Evolutionary conservation across 2,888 invertebrate species (phyloP), one percentile per base, ranked within the genome.

Genomic region (Timandra comae): DNA sequence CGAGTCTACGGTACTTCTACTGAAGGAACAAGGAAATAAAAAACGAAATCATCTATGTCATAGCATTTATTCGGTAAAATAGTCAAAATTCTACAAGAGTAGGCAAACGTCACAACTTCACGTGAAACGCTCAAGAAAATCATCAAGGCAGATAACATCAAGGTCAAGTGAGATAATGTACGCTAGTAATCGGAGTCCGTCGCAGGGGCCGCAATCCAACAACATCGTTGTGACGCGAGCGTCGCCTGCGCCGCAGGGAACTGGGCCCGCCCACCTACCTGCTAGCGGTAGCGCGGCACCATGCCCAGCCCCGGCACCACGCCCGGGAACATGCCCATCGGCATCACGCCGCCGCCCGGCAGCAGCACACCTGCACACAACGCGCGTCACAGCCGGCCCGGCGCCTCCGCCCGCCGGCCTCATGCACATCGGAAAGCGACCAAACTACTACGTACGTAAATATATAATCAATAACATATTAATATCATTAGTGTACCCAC

Each of bases 221-320:
- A 86, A 86, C 86, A 10, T 4, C 2, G 86, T 86, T 86, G 85
- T 82, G 86, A 86, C 6, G 16, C 84, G 34, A 47, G 42, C 49
- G 77, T 78, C 80, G 74, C 75, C 76, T 72, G 73, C 73, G 50
- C 41, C 47, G 53, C 88, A 88, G 87, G 88, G 88, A 88, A 88
- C 86, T 85, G 87, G 85, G 82, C 88, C 88, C 64, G 55, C 37
- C 31, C 21, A 30, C 20, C 47, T 63, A 63, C 67, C 61, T 61
- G 46, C 46, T 42, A 25, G 29, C 24, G 80, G 76, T 64, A 9
- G 73, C 63, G 60, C 68, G 94, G 94, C 82, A 92, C 93, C 93
- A 95, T 93, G 88, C 44, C 31, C 34, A 30, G n/a, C 21, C 29
- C 24, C 6, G 13, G 25, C 29, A 26, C 30, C 38, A 38, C 33